Conservation (phyloP, 2,797 vertebrate genomes). For the Phoebastria nigripes region DNA sequence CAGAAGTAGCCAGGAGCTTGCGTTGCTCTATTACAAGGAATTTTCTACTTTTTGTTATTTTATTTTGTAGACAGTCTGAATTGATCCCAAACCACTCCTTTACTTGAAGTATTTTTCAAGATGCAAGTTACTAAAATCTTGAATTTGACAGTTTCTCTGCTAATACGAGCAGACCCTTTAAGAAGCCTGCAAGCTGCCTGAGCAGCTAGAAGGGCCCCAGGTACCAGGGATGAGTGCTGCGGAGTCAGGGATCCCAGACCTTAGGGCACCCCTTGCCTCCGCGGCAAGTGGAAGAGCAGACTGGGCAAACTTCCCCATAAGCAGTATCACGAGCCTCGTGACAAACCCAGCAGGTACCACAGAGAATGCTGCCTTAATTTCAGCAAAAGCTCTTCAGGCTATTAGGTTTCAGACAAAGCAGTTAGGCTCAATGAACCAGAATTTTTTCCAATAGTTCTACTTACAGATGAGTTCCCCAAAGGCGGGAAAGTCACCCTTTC, state of each 20-base stretch:
- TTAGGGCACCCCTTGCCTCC: neutral
- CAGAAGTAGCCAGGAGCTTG: neutral
- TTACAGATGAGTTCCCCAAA: constrained; percentile 30
- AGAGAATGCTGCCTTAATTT: neutral
- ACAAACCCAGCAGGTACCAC: neutral
- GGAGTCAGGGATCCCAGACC: neutral
- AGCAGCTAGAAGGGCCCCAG: neutral
- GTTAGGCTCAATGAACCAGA: neutral
- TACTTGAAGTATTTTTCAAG: neutral
- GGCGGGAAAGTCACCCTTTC: neutral
- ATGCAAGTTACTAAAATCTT: neutral
- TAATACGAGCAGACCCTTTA: neutral
- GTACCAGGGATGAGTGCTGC: neutral
- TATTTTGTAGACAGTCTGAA: neutral
- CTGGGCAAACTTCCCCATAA: neutral
- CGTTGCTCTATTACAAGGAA: neutral
- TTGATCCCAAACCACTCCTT: neutral
- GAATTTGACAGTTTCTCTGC: neutral
- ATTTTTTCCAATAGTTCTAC: neutral
- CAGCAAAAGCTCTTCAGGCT: neutral
- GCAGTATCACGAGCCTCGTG: neutral
- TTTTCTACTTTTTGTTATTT: neutral
- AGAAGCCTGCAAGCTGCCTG: neutral
- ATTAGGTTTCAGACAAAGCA: neutral
- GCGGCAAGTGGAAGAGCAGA: neutral